phyloP scores from a whole-genome alignment of 2,888 invertebrate genomes.

The Troglohyphantes excavatus region DNA sequence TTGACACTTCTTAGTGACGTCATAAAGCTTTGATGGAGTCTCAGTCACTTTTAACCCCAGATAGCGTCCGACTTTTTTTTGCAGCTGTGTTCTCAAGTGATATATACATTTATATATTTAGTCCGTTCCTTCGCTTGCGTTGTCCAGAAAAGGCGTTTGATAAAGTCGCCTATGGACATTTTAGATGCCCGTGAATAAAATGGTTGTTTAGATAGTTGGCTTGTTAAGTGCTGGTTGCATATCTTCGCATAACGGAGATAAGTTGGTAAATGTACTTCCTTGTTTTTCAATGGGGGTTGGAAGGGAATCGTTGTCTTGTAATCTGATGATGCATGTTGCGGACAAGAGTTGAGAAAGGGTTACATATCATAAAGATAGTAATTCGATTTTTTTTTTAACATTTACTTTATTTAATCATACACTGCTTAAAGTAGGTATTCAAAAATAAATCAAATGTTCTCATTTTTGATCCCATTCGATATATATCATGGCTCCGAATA shows the following conservation, averaged over 20 bases:
- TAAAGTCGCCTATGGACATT: slow-evolving; percentile 51
- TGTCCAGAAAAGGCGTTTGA: slow-evolving; percentile 70
- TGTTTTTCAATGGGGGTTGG: neutral
- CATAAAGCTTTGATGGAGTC: slow-evolving; percentile 65
- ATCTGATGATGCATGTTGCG: slow-evolving; percentile 1
- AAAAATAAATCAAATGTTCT: no score
- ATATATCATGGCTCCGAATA: no score
- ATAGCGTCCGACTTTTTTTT: slow-evolving; percentile 60
- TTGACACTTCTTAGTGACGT: slow-evolving; percentile 77
- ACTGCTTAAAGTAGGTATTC: no score
- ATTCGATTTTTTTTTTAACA: neutral
- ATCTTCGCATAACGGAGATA: slow-evolving; percentile 25
- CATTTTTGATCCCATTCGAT: no score
- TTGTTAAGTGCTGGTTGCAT: slow-evolving; percentile 34
- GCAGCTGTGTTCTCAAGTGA: slow-evolving; percentile 35
- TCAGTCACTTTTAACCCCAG: slow-evolving; percentile 74
- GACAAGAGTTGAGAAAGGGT: neutral
- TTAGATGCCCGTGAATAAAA: slow-evolving; percentile 33
- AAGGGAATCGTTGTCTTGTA: neutral
- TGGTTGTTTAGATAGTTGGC: slow-evolving; percentile 28
- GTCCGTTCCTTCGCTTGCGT: slow-evolving; percentile 37
- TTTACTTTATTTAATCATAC: no score
- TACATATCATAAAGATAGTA: slow-evolving; percentile 1
- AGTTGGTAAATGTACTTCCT: slow-evolving; percentile 36
- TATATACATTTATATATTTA: slow-evolving; percentile 68